Evolutionary conservation across 53 echinoderm and acorn worm genomes (phyloP), one percentile per base, ranked within the genome.

Genomic region (Hippasteria phrygiana): DNA sequence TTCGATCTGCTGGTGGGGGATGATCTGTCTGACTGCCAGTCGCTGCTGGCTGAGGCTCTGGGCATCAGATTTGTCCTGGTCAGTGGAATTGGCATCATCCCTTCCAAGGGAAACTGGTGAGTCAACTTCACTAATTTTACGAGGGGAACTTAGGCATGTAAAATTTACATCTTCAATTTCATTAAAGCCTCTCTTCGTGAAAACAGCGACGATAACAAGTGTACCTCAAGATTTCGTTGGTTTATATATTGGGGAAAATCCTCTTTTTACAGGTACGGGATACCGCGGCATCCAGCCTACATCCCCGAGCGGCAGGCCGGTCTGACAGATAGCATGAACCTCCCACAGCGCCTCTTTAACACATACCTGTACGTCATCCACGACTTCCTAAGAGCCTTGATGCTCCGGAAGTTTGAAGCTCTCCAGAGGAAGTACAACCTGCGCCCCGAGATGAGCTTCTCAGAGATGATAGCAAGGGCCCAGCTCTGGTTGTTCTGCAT

Each of bases 281-380:
- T 85, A 46, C 71, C 85, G 31, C 47, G 24, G 8, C 85, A 85
- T 13, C 85, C 85, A 41, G 85, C 85, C 51, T 85, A 85, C 71
- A 85, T 85, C 9, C 85, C 85, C n/a, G 71, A 70, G 71, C 85
- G 85, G 50, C 85, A 85, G 34, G 36, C 53, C 9, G 85, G 85
- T 37, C 54, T 70, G 14, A 62, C 78, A 10, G 88, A 88, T 66
- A 42, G 10, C 6, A 88, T 88, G 88, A 45, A 48, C 45, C 56
- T 88, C 46, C 2, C 36, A 5, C 88, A 88, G 66, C 62, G 88
- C 27, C 29, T 65, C 31, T 16, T 39, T 43, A 88, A 67, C 37
- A 33, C 46, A 11, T 66, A 64, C 62, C 33, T 50, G 34, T 71
- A 69, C 85, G 11, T 47, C 36, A 0, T 85, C 16, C 24, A 85